phyloP scores from a whole-genome alignment of 2,113 vertebrate genomes.

The Ameiurus melas region DNA sequence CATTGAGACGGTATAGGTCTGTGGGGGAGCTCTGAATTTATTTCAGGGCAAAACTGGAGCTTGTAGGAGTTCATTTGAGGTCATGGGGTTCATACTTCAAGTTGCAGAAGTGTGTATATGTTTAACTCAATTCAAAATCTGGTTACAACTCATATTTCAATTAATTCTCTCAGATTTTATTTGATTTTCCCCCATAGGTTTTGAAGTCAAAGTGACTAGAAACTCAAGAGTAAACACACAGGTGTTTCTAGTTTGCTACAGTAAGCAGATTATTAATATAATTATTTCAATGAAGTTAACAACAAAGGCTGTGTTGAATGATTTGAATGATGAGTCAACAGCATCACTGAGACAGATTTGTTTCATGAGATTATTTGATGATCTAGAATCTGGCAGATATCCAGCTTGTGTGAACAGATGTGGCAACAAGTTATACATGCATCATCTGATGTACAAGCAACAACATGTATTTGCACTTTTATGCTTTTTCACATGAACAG shows the following conservation, averaged over 20 bases:
- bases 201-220: constrained; percentile 12
- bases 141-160: constrained; percentile 12
- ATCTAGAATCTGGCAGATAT: not conserved
- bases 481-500: not conserved
- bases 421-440: not conserved
- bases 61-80: constrained; percentile 17
- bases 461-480: not conserved
- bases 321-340: not conserved
- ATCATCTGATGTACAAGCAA: not conserved
- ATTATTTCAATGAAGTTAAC: not conserved
- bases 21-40: constrained; percentile 32
- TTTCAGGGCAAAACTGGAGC: constrained; percentile 24
- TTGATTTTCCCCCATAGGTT: constrained; percentile 3
- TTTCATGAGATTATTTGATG: not conserved
- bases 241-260: not conserved
- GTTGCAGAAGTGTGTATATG: constrained; percentile 1
- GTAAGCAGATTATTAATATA: not conserved
- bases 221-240: not conserved
- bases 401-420: not conserved
- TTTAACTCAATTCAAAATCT: constrained; percentile 27
- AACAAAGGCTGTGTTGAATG: not conserved
- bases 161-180: not conserved
- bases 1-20: not conserved
- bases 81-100: not conserved
- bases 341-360: not conserved